Base-by-base conservation (phyloP, 2,797 vertebrate species). In the Mormyrops boulengeri region DNA sequence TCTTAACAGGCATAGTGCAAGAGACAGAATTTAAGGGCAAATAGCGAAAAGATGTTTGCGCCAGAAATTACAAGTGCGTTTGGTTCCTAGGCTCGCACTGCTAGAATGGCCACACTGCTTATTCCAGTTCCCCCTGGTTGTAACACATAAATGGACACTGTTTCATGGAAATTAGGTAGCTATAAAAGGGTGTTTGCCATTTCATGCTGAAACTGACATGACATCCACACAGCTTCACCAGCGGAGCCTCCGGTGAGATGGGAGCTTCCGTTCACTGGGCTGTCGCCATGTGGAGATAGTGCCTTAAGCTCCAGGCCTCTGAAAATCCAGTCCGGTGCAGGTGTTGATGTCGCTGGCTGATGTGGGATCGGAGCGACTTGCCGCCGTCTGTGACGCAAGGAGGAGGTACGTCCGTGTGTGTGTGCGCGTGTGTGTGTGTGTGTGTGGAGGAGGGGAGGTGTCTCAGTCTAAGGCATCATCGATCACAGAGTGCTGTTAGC, bases 401-500 rank as follows among this genome's bases (percentile, higher is more conserved):
- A 41, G 86, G 85, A 86, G 86, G 86, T 62, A 53, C 14, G 86
- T 60, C 52, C 14, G 30, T 4, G 52, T 14, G 19, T 17, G 47
- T 2, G 49, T 22, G n/a, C n/a, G 19, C 19, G 62, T 7, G 73
- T 5, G 73, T 19, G 73, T 19, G 7, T 3, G 5, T 82, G 77
- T 47, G 77, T 82, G 77, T 47, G 41, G 69, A 77, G 66, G 66
- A 73, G 69, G 69, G 30, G 69, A 38, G 14, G 41, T n/a, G 77
- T n/a, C 38, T 90, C 34, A 73, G 50, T 89, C 85, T 87, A 90
- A 89, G 88, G 86, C 86, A 87, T 87, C 86, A 88, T 93, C 91
- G 91, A 91, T 89, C 91, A 49, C 41, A 55, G 60, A 69, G 91
- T 91, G 90, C 93, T 12, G 52, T 50, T 47, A 93, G 93, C 91